phyloP scores from a whole-genome alignment of 1,140 invertebrate genomes.

The Myzus persicae region DNA sequence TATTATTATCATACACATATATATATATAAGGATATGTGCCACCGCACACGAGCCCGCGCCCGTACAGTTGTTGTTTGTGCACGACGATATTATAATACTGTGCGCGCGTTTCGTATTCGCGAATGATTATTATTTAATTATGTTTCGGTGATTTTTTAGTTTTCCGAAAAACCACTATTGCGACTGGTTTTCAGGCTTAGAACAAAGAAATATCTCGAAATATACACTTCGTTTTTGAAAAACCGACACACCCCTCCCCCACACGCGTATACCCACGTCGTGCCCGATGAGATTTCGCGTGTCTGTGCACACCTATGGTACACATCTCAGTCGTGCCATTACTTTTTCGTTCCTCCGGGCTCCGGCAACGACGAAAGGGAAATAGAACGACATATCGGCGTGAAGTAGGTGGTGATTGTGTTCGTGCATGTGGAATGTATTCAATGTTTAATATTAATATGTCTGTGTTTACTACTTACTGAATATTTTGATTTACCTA shows the following conservation, averaged over 20 bases:
- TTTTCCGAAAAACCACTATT: background rate
- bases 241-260: background rate
- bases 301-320: too few species aligned
- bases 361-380: background rate
- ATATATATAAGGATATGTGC: background rate
- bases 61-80: background rate
- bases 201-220: background rate
- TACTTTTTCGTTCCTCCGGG: background rate
- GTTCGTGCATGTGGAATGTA: background rate
- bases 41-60: too few species aligned
- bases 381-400: background rate
- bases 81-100: background rate
- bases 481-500: too few species aligned
- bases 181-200: background rate
- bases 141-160: background rate
- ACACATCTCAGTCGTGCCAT: background rate
- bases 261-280: background rate
- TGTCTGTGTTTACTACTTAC: background rate
- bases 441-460: background rate
- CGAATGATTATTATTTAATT: slow-evolving; percentile 8
- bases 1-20: too few species aligned
- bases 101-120: background rate
- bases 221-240: background rate
- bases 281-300: background rate
- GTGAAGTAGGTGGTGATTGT: background rate